Evolutionary conservation across 1,140 invertebrate genomes (phyloP).

Genomic region (Augochlora pura): DNA sequence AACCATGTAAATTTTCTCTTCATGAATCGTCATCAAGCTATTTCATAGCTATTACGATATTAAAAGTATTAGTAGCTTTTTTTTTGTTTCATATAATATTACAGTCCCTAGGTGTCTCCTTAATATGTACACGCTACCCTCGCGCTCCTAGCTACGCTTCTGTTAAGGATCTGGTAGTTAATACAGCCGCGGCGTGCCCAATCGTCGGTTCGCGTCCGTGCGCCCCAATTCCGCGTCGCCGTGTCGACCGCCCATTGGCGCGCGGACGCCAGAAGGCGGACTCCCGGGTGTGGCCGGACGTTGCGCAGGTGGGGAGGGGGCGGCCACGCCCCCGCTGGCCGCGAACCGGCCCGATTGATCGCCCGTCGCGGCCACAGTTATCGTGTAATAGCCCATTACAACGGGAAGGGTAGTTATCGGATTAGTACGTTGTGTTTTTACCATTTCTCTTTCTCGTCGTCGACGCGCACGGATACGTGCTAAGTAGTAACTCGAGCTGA

Average conservation of each 20-base stretch:
- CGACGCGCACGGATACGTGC: constrained; percentile 51
- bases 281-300: not conserved
- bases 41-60: constrained; percentile 75
- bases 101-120: constrained; percentile 70
- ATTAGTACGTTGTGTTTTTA: constrained; percentile 48
- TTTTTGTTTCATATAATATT: constrained; percentile 59
- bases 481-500: constrained; percentile 53
- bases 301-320: not conserved
- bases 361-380: not conserved
- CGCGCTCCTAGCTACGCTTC: constrained; percentile 68
- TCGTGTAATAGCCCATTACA: constrained; percentile 63
- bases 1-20: constrained; percentile 59
- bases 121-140: constrained; percentile 75
- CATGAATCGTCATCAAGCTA: constrained; percentile 77
- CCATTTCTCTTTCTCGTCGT: constrained; percentile 16
- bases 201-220: not conserved
- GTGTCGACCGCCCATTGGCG: not conserved
- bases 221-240: not conserved
- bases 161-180: constrained; percentile 49
- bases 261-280: not conserved
- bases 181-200: constrained; percentile 52
- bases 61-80: constrained; percentile 63
- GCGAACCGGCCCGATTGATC: not conserved
- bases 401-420: constrained; percentile 50
- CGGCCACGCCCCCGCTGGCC: not conserved